Conservation (phyloP, 2,888 invertebrate species). For the Muscina levida region DNA sequence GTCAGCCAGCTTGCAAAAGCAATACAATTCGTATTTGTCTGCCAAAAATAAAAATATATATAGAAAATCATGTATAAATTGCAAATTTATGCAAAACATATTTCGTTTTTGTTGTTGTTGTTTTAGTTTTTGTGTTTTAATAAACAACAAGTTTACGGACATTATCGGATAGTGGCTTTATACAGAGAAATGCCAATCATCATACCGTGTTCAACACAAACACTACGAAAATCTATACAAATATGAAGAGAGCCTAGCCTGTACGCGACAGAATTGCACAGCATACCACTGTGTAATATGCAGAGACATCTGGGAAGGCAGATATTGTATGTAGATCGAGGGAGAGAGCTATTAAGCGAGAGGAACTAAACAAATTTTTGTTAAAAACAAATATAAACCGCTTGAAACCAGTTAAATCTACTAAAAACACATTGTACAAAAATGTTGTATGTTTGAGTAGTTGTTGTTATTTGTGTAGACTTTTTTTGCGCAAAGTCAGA, state of each 20-base stretch:
- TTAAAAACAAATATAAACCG: conserved; percentile 58
- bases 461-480: conserved; percentile 30
- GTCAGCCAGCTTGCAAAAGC: no score
- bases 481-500: conserved; percentile 41
- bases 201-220: no score
- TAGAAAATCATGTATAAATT: not conserved
- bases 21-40: conserved; percentile 12
- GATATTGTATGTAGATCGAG: conserved; percentile 7
- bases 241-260: no score
- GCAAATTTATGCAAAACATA: conserved; percentile 43
- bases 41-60: conserved; percentile 50
- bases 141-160: conserved; percentile 58
- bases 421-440: conserved; percentile 22
- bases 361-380: conserved; percentile 42
- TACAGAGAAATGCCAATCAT: conserved; percentile 15
- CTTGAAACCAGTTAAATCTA: conserved; percentile 74
- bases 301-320: no score
- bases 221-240: no score
- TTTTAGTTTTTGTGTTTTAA: no score
- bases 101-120: conserved; percentile 3
- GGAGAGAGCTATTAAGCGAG: conserved; percentile 32
- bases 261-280: no score
- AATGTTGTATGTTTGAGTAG: no score
- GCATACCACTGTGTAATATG: no score
- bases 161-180: conserved; percentile 55